These are phyloP conservation scores for Dryoscopus gambensis DNA, from an alignment of 2,113 vertebrate genomes.

Conservation along the genomic window DNA sequence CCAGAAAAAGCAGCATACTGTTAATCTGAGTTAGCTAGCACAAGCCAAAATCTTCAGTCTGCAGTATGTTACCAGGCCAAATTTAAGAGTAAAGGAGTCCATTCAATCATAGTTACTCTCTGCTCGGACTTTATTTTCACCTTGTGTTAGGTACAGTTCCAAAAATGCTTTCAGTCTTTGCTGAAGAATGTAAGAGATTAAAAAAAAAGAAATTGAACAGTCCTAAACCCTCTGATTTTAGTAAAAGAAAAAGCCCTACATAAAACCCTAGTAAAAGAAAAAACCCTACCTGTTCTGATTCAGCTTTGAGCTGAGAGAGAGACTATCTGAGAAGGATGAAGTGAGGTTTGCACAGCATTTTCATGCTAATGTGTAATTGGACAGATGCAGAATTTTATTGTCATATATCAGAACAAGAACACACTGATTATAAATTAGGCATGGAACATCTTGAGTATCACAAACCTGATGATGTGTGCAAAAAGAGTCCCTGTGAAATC, in stretches of 20 bases:
- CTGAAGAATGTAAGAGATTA: neutral
- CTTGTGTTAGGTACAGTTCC: neutral
- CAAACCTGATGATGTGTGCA: neutral
- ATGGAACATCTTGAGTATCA: neutral
- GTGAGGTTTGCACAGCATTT: neutral
- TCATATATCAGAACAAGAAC: neutral
- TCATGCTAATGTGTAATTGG: neutral
- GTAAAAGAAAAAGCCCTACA: neutral
- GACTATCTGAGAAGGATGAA: neutral
- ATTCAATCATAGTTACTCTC: neutral
- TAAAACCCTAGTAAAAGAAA: neutral
- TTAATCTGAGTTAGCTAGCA: neutral
- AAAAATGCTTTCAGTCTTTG: neutral
- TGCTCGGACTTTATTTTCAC: neutral
- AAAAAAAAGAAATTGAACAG: neutral
- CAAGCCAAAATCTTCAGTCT: neutral
- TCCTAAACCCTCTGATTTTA: neutral
- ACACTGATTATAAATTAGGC: neutral
- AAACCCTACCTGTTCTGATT: neutral
- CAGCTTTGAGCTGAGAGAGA: neutral
- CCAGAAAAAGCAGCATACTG: neutral
- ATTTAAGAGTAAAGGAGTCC: neutral
- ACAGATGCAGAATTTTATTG: neutral
- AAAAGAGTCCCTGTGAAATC: conserved; percentile 3
- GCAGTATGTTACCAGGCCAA: neutral